Percentiles rank a stretch among this genome's conserved stretches.
These are phyloP conservation scores for Cotesia vestalis DNA, from an alignment of 1,140 invertebrate genomes.

Conservation along the genomic window DNA sequence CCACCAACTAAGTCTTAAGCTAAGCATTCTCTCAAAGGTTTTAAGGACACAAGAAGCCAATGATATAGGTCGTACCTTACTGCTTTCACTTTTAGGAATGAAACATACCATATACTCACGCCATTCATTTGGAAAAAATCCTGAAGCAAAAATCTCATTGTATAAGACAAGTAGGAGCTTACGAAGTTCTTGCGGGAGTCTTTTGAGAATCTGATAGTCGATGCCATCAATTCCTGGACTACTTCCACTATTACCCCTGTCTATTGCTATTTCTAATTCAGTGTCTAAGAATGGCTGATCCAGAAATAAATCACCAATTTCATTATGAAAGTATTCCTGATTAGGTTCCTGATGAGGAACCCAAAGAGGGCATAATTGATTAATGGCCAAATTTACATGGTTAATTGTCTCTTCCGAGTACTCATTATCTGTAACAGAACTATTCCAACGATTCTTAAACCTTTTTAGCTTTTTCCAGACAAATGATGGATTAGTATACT, in stretches of 20 bases:
- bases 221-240: slow-evolving; percentile 11
- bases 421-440: background rate
- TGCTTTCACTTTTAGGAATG: slow-evolving; percentile 37
- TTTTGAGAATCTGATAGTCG: slow-evolving; percentile 1
- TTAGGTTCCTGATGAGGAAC: background rate
- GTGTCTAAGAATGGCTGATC: background rate
- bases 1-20: slow-evolving; percentile 27
- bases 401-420: background rate
- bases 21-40: slow-evolving; percentile 31
- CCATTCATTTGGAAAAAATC: slow-evolving; percentile 19
- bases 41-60: slow-evolving; percentile 40
- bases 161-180: background rate
- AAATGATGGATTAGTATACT: background rate
- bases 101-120: slow-evolving; percentile 12
- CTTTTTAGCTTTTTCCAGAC: slow-evolving; percentile 30
- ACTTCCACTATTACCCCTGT: background rate
- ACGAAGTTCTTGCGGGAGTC: background rate
- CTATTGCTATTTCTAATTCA: slow-evolving; percentile 10
- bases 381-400: background rate
- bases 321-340: background rate
- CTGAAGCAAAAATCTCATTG: background rate
- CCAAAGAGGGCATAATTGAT: background rate
- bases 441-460: background rate
- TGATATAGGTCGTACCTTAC: slow-evolving; percentile 44
- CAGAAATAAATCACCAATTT: background rate